These are phyloP conservation scores for Misgurnus mizolepis DNA, from an alignment of 2,113 vertebrate species.

Conservation along the genomic window DNA sequence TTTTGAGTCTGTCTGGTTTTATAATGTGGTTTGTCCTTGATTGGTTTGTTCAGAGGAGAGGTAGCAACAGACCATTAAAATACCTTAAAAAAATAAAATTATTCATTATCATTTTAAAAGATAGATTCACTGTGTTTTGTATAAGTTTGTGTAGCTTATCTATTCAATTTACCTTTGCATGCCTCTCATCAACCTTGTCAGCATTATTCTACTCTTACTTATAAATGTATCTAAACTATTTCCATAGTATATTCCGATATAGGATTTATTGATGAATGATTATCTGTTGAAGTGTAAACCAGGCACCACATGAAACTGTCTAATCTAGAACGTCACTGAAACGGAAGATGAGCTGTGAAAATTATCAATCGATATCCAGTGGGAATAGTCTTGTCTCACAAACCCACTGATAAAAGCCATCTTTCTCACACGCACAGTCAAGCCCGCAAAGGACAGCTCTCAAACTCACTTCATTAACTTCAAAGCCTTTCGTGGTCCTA, in stretches of 20 bases:
- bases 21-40: slow-evolving; percentile 2
- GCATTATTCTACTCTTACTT: background rate
- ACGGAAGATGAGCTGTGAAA: slow-evolving; percentile 25
- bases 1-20: too few species aligned
- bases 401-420: background rate
- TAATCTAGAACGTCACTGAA: slow-evolving; percentile 11
- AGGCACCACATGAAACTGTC: slow-evolving; percentile 12
- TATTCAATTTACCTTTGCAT: background rate
- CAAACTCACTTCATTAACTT: background rate
- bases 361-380: slow-evolving; percentile 9
- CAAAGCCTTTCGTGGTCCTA: too few species aligned
- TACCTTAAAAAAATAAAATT: background rate
- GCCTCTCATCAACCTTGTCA: background rate
- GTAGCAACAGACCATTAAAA: background rate
- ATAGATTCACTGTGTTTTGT: background rate
- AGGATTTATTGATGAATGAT: slow-evolving; percentile 7
- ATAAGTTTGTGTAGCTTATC: background rate
- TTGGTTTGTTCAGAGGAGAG: background rate
- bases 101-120: background rate
- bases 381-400: background rate
- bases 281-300: slow-evolving; percentile 19
- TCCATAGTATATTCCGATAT: background rate
- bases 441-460: background rate
- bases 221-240: background rate
- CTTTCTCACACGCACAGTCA: background rate